These are phyloP conservation scores for Ctenomys sociabilis DNA, from an alignment of 2,113 vertebrate genomes.

Conservation along the genomic window DNA sequence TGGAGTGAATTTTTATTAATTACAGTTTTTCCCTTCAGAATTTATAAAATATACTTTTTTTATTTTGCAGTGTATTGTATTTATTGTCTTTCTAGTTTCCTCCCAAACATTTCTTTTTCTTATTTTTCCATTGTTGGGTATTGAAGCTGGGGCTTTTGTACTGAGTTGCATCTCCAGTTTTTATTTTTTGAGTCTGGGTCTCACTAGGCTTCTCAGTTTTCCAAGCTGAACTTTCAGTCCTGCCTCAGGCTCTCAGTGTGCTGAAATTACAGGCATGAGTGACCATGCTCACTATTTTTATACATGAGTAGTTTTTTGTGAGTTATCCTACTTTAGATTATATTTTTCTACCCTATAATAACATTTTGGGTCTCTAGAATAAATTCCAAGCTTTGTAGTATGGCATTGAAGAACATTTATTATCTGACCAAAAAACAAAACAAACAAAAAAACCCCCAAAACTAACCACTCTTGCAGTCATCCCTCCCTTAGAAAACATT, in stretches of 20 bases:
- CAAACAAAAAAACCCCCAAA: neutral
- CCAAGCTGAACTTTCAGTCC: neutral
- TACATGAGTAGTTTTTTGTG: neutral
- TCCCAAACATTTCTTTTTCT: neutral
- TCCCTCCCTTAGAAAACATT: neutral
- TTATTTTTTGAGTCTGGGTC: neutral
- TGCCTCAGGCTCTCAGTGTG: neutral
- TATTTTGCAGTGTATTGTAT: neutral
- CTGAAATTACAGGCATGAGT: neutral
- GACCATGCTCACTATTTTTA: neutral
- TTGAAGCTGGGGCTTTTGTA: neutral
- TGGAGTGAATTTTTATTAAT: constrained; percentile 6
- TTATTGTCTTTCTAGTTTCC: neutral
- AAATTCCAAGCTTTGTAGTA: neutral
- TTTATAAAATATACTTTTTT: neutral
- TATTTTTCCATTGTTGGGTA: neutral
- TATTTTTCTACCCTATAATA: neutral
- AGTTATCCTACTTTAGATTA: neutral
- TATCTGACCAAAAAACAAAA: neutral
- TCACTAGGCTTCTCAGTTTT: neutral
- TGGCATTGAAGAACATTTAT: neutral
- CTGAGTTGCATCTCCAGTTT: neutral
- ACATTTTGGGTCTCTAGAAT: neutral
- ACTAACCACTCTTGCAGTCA: neutral
- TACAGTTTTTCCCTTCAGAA: neutral